Evolutionary conservation across 1,140 invertebrate species (phyloP), one percentile per base, ranked within the genome.

Genomic region (Polypedilum pembai): DNA sequence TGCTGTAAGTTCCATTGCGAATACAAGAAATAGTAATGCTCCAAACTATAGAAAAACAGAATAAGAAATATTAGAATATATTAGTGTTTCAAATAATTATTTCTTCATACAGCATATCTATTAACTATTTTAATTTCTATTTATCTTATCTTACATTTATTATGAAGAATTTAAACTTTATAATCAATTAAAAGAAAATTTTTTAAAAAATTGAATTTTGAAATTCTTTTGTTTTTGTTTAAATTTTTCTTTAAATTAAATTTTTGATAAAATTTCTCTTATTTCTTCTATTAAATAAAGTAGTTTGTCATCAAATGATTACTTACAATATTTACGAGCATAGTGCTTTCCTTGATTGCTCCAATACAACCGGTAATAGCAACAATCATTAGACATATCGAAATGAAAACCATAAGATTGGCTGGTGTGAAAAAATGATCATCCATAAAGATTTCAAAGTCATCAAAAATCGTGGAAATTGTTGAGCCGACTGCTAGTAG

Each of bases 341-440:
- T 92, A 8, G 91, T 90, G 79, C 91, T 94, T 82, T 94, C 92
- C 80, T 88, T 91, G 73, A 92, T 79, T 0, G 93, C 93, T 8
- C 93, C 93, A 76, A 90, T 90, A 79, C 91, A 93, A 73, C 93
- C 93, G 78, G 94, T 89, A 72, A 92, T 86, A 1, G 92, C 90
- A 12, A 94, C 90, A 41, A 92, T 82, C 74, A 94, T 88, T 77
- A 94, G 88, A 21, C 94, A 86, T 73, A 88, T 84, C 0, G 93
- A 93, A 76, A 92, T 89, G 66, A 89, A 87, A 73, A 94, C 89
- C 21, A 94, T 83, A 10, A 94, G 83, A 3, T 87, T 87, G 0
- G 91, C 89, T 20, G 91, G 90, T 8, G 90, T 91, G 75, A 88
- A 88, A 78, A 90, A 90, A 78, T 86, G 85, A 24, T 84, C 81